Evolutionary conservation across 2,113 vertebrate genomes (phyloP).

Genomic region (Glaucidium brasilianum): DNA sequence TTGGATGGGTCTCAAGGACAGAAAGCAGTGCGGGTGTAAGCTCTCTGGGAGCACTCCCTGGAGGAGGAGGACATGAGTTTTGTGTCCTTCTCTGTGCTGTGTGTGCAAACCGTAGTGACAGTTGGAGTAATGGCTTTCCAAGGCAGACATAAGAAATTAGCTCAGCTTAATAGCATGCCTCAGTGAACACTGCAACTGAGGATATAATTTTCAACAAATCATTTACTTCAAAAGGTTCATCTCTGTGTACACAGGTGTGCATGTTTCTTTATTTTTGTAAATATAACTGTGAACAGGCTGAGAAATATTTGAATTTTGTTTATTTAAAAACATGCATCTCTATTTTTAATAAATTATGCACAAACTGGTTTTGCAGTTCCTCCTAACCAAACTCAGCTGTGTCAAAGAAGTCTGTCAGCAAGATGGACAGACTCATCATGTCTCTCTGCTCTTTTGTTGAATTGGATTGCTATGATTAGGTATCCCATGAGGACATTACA

Average conservation of each 20-base stretch:
- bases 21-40: not conserved
- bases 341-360: not conserved
- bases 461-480: not conserved
- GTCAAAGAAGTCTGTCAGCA: not conserved
- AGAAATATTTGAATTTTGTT: not conserved
- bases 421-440: fast-evolving
- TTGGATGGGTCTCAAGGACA: not conserved
- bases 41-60: not conserved
- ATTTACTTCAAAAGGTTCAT: not conserved
- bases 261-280: not conserved
- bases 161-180: not conserved
- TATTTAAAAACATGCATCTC: not conserved
- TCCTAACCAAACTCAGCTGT: not conserved
- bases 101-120: fast-evolving
- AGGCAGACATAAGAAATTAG: not conserved
- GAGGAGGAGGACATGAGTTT: not conserved
- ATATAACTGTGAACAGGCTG: not conserved
- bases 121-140: not conserved
- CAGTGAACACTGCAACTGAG: not conserved
- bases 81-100: not conserved
- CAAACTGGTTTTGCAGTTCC: not conserved
- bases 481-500: not conserved
- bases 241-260: not conserved
- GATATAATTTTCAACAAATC: not conserved
- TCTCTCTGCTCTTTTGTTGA: not conserved